Conservation (phyloP, 2,113 vertebrate genomes). For the Collichthys lucidus region DNA sequence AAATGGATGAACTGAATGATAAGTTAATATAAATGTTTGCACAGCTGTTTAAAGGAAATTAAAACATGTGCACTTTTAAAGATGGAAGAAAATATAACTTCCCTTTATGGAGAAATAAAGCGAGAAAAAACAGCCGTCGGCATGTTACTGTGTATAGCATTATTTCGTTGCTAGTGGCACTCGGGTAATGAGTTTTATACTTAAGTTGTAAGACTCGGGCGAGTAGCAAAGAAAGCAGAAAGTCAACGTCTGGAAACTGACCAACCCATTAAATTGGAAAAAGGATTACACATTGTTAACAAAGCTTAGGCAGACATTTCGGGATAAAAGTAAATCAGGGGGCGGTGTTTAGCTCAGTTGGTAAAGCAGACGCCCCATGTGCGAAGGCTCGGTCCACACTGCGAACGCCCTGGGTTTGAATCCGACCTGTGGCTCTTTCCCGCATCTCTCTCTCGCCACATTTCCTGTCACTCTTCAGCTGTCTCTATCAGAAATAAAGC, state of each 20-base stretch:
- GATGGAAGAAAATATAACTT: neutral
- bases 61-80: constrained; percentile 1
- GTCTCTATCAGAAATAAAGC: too few relatives aligned
- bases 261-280: constrained; percentile 70
- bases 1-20: neutral
- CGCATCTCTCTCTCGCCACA: too few relatives aligned
- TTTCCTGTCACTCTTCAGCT: too few relatives aligned
- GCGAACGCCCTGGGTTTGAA: too few relatives aligned
- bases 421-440: too few relatives aligned
- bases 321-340: constrained; percentile 16
- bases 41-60: constrained; percentile 6
- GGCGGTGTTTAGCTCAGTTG: too few relatives aligned
- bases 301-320: constrained; percentile 49
- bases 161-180: constrained; percentile 36
- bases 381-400: too few relatives aligned
- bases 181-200: constrained; percentile 57
- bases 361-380: too few relatives aligned
- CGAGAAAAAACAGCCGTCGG: constrained; percentile 10
- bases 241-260: constrained; percentile 62
- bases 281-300: constrained; percentile 67
- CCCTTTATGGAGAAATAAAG: constrained; percentile 1
- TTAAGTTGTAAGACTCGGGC: constrained; percentile 49
- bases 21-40: neutral
- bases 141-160: constrained; percentile 17
- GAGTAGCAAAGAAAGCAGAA: constrained; percentile 53